Evolutionary conservation across 2,888 invertebrate genomes (phyloP), one percentile per base, ranked within the genome.

Genomic region (Brachyptera risi): DNA sequence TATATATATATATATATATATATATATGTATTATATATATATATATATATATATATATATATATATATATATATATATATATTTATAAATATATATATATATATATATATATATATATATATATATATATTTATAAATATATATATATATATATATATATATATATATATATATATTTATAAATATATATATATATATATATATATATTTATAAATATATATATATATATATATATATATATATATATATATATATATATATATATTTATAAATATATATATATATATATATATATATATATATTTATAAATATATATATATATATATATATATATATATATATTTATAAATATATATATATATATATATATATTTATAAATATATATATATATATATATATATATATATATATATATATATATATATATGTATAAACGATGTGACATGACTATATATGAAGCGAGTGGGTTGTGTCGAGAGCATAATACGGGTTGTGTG

Each of bases 111-210:
- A 15, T 5, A 17, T 17, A 19, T 19, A 15, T 17, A 5, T 5
- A 19, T 15, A 15, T 15, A 1, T 17, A 3, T 23, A 1, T n/a
- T n/a, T n/a, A n/a, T n/a, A n/a, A n/a, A n/a, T n/a, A n/a, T n/a
- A n/a, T n/a, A n/a, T n/a, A n/a, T n/a, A n/a, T n/a, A n/a, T n/a
- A n/a, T n/a, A n/a, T n/a, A n/a, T 50, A 50, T 17, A 50, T 50
- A 50, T 17, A 50, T 50, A 50, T 17, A 50, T 50, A 50, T 17
- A 50, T 50, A 50, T 17, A 50, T 50, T n/a, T 50, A 50, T 50
- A 17, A 24, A 50, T 5, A 50, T 50, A 4, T 17, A 15, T 5
- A 17, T 17, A 19, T 19, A 15, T 17, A 5, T 5, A 19, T 15
- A 15, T 15, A 1, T 17, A 3, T 23, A 1, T n/a, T n/a, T n/a